Percentiles rank a stretch among this genome's conserved stretches.
These are phyloP conservation scores for Drosophila pruinosa DNA, from an alignment of 1,140 invertebrate species.

Conservation along the genomic window DNA sequence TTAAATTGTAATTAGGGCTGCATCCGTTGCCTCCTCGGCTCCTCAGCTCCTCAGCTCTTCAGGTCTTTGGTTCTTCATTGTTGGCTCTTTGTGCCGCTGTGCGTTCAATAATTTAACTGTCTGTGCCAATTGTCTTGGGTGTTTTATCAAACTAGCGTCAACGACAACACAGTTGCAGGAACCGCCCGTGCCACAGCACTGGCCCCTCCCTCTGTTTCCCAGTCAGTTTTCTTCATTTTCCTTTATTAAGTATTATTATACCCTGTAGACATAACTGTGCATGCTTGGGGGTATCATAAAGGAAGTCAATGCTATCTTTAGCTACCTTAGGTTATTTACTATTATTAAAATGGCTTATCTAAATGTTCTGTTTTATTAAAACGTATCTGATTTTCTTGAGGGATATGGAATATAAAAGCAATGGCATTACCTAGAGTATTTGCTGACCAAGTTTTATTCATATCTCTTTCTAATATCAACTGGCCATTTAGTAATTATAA, in stretches of 20 bases:
- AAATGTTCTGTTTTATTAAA: too few relatives aligned
- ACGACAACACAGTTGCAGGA: not conserved
- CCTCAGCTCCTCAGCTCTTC: constrained; percentile 10
- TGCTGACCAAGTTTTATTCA: too few relatives aligned
- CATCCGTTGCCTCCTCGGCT: constrained; percentile 44
- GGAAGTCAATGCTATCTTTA: not conserved
- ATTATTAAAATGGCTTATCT: not conserved
- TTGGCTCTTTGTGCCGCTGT: constrained; percentile 35
- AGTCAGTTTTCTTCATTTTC: not conserved
- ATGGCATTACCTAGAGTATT: too few relatives aligned
- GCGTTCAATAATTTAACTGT: constrained; percentile 70
- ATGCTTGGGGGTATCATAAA: not conserved
- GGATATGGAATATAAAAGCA: too few relatives aligned
- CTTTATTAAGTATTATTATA: constrained; percentile 25
- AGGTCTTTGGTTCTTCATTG: constrained; percentile 19
- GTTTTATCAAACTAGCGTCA: constrained; percentile 59
- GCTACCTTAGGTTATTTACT: not conserved
- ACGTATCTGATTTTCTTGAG: too few relatives aligned
- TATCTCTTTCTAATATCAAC: too few relatives aligned
- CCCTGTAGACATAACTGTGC: constrained; percentile 2
- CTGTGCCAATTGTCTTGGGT: constrained; percentile 74
- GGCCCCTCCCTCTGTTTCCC: not conserved
- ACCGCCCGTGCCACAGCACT: constrained; percentile 47
- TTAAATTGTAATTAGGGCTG: constrained; percentile 82
- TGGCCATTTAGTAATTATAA: not conserved